Evolutionary conservation across 2,113 vertebrate genomes (phyloP).

Genomic region (Hemibagrus wyckioides): DNA sequence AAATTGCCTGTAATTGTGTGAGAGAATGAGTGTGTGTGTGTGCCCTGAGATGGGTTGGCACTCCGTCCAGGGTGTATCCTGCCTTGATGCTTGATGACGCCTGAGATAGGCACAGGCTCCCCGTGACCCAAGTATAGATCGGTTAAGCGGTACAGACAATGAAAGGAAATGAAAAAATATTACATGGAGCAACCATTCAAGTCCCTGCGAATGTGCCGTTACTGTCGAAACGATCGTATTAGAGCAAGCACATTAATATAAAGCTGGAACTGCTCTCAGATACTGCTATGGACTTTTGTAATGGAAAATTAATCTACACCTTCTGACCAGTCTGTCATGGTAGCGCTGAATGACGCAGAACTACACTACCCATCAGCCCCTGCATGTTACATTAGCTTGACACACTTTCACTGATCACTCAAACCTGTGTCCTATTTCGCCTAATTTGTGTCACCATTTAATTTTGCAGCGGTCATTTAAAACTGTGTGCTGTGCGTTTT

Average conservation of each 20-base stretch:
- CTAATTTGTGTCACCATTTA: background rate
- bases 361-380: background rate
- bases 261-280: too few relatives aligned
- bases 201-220: background rate
- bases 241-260: background rate
- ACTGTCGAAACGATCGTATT: background rate
- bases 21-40: too few relatives aligned
- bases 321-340: background rate
- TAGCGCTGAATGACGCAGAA: background rate
- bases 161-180: too few relatives aligned
- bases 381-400: background rate
- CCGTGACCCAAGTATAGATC: too few relatives aligned
- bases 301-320: background rate
- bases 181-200: background rate
- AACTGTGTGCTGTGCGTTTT: background rate
- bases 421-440: background rate
- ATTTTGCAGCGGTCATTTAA: background rate
- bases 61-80: too few relatives aligned
- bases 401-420: background rate
- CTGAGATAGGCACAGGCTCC: too few relatives aligned
- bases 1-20: too few relatives aligned
- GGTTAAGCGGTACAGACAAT: too few relatives aligned
- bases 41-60: too few relatives aligned
- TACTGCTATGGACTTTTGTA: background rate
- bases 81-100: too few relatives aligned